Evolutionary conservation across 2,113 vertebrate species (phyloP), one percentile per base, ranked within the genome.

Genomic region (Cheirogaleus medius): DNA sequence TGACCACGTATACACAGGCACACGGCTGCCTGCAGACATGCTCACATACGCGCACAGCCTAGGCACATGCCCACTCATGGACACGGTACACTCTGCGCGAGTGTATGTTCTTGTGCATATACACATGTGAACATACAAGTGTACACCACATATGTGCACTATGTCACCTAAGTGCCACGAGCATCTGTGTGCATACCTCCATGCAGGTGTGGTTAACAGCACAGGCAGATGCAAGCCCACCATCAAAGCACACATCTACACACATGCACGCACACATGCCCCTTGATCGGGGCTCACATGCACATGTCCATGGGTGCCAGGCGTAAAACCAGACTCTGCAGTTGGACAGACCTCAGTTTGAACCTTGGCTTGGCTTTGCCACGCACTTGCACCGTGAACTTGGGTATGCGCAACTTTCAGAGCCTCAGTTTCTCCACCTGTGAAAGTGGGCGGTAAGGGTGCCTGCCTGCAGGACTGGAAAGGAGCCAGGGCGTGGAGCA

Each of bases 251-350:
- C 74, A 23, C 78, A 29, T 20, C 42, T 63, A 14, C 64, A 64
- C 42, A 47, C 3, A 0, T 8, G 52, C 8, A 1, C 17, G 34
- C 6, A 32, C 49, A 76, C 23, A 85, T 0, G 25, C 15, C 15
- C 42, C 21, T 12, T 3, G 0, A 13, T 5, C 1, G 0, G 9
- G 63, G 88, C 47, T 42, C 92, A 56, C 2, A 0, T 3, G n/a
- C 56, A 60, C 20, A 12, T 1, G 0, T 34, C 63, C 23, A 17
- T 8, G 47, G 47, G 9, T 0, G 15, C 47, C 58, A 74, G 11
- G 32, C 23, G n/a, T 21, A 37, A 49, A 10, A n/a, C 37, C 9
- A 54, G 13, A 68, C 64, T 73, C 78, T 32, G 13, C 18, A 68
- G 34, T 39, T 74, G 80, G 87, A 49, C 17, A 27, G 63, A 68